These are phyloP conservation scores for Spermophilus dauricus DNA, from an alignment of 2,113 vertebrate genomes.

Conservation along the genomic window DNA sequence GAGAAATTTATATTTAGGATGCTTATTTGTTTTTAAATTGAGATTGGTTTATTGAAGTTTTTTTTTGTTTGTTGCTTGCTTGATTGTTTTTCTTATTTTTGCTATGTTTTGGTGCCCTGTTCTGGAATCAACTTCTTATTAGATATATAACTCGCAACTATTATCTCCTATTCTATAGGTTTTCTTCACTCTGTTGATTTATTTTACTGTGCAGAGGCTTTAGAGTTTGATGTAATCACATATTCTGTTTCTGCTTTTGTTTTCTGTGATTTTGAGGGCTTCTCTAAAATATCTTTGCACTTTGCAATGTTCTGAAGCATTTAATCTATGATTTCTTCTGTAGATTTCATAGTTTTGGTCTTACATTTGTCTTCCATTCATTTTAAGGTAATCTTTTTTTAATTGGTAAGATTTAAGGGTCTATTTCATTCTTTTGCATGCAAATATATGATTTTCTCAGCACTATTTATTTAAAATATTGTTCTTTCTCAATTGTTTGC, in stretches of 20 bases:
- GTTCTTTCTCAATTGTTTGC: not conserved
- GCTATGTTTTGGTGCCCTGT: not conserved
- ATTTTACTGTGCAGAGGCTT: not conserved
- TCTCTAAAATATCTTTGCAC: not conserved
- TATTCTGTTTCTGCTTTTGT: not conserved
- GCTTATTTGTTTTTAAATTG: not conserved
- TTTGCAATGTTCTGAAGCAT: not conserved
- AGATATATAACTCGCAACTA: not conserved
- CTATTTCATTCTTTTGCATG: not conserved
- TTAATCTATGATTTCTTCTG: not conserved
- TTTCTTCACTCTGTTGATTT: not conserved
- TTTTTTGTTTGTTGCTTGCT: too few relatives aligned
- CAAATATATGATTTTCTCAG: not conserved
- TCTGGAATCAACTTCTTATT: not conserved
- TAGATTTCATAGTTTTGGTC: not conserved
- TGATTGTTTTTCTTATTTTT: too few relatives aligned
- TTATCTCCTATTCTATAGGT: not conserved
- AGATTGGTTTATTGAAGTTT: too few relatives aligned
- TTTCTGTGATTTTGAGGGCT: not conserved
- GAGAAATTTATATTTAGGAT: not conserved
- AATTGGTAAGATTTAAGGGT: not conserved
- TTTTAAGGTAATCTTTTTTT: not conserved
- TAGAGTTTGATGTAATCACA: not conserved
- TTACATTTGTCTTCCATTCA: not conserved
- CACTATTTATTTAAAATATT: not conserved